Conservation (phyloP, 2,797 vertebrate genomes). For the Schizopygopsis pylzovi region DNA sequence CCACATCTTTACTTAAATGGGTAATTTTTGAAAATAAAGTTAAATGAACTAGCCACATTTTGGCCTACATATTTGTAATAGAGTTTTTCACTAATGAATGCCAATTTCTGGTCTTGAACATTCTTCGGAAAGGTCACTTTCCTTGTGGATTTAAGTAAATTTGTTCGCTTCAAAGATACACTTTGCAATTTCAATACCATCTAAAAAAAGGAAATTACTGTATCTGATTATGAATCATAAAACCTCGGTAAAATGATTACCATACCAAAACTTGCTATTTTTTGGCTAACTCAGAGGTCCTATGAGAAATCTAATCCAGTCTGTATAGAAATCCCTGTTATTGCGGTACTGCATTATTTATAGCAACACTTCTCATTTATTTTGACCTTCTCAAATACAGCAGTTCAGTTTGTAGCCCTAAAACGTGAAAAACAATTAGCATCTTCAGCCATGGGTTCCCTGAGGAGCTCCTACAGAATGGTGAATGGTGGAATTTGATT, state of each 20-base stretch:
- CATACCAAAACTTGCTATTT: neutral
- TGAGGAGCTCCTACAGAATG: neutral
- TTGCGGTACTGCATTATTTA: neutral
- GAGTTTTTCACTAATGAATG: conserved; percentile 24
- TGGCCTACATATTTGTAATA: conserved; percentile 42
- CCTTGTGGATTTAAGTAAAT: neutral
- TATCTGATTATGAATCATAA: neutral
- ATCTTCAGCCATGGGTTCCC: neutral
- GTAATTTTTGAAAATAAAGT: conserved; percentile 65
- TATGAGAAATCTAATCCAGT: conserved; percentile 14
- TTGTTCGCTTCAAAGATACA: neutral
- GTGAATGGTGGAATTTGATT: no score
- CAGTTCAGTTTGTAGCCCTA: neutral
- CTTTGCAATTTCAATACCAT: neutral
- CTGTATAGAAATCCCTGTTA: neutral
- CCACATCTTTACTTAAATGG: conserved; percentile 52
- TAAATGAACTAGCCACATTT: conserved; percentile 64
- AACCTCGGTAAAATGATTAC: neutral
- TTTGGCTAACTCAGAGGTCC: neutral
- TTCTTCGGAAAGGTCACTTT: neutral
- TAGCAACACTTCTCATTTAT: neutral
- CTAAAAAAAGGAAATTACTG: neutral
- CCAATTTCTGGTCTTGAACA: conserved; percentile 14
- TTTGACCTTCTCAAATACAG: conserved; percentile 8
- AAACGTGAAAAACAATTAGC: neutral